phyloP scores from a whole-genome alignment of 1,140 invertebrate genomes.

The Neodiprion lecontei region DNA sequence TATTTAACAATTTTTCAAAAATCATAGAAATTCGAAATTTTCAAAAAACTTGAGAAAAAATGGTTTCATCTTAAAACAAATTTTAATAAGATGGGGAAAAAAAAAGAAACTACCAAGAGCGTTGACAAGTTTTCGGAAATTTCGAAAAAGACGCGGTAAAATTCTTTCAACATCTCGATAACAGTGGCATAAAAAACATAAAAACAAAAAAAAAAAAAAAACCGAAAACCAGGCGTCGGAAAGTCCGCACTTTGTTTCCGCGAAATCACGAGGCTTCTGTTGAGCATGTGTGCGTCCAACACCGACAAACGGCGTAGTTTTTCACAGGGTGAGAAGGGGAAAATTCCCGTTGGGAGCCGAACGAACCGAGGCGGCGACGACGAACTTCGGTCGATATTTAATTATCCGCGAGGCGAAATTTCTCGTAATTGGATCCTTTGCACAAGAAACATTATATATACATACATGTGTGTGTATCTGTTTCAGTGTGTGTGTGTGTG shows the following conservation, averaged over 20 bases:
- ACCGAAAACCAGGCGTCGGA: neutral
- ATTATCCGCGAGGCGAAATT: constrained; percentile 7
- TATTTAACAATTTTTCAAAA: no score
- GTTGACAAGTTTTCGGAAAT: no score
- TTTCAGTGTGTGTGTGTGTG: neutral
- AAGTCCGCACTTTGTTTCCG: neutral
- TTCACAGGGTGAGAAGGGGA: neutral
- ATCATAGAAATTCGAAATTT: no score
- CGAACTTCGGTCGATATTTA: neutral
- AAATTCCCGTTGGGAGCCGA: neutral
- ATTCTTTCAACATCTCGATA: no score
- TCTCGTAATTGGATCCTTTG: constrained; percentile 3
- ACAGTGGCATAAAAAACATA: no score
- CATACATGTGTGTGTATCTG: neutral
- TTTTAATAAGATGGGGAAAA: no score
- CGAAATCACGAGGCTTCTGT: neutral
- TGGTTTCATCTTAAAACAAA: no score
- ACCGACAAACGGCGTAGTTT: neutral
- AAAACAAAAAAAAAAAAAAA: no score
- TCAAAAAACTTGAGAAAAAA: no score
- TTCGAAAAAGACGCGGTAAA: no score
- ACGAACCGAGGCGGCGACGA: neutral
- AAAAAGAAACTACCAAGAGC: no score
- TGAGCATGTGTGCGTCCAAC: neutral
- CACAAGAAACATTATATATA: neutral